Conservation (phyloP, 2,113 vertebrate species). For the Canis aureus region DNA sequence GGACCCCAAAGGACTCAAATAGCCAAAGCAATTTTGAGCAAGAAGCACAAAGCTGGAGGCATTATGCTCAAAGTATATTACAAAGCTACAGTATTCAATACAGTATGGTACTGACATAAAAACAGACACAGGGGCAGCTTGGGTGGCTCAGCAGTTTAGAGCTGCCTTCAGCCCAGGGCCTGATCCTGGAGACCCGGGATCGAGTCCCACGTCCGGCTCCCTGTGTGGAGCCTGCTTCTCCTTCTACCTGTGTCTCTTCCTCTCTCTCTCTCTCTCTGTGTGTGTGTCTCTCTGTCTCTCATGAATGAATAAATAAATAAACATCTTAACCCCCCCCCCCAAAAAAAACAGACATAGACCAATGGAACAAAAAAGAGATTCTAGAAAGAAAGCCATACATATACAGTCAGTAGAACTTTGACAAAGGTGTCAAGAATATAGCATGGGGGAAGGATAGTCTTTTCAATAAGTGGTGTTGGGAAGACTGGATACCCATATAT, state of each 20-base stretch:
- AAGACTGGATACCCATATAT: neutral
- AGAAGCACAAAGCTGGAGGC: neutral
- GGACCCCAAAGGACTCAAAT: neutral
- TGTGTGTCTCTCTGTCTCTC: too few relatives aligned
- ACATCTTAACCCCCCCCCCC: too few relatives aligned
- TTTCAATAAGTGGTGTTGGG: neutral
- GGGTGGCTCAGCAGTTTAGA: too few relatives aligned
- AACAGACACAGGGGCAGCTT: neutral
- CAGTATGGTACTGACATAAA: neutral
- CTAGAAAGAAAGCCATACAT: neutral
- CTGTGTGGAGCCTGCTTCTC: too few relatives aligned
- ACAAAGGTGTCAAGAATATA: neutral
- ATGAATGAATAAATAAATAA: too few relatives aligned
- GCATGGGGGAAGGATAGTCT: neutral
- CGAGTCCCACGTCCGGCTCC: too few relatives aligned
- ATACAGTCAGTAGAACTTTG: neutral
- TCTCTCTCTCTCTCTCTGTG: too few relatives aligned
- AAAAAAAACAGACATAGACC: neutral
- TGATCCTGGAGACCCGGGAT: too few relatives aligned
- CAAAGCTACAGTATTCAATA: neutral
- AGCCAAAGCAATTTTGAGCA: neutral
- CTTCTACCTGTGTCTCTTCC: too few relatives aligned
- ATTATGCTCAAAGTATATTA: neutral
- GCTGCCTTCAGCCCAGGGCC: too few relatives aligned
- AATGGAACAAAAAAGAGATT: neutral